Evolutionary conservation across 2,888 invertebrate species (phyloP), one percentile per base, ranked within the genome.

Genomic region (Drosophila setosimentum): DNA sequence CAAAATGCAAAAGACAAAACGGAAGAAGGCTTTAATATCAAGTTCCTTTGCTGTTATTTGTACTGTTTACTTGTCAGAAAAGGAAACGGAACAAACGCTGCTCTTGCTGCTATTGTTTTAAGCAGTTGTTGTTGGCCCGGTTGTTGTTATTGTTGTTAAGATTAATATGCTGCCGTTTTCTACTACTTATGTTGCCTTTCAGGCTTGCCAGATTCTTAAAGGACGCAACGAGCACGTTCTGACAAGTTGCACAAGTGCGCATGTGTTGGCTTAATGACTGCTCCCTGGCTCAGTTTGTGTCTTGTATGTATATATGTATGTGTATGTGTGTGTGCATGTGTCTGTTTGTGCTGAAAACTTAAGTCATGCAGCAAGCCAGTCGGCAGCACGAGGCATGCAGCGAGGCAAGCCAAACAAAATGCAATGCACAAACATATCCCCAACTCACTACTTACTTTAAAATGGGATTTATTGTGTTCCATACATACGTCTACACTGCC

Each of bases 141-240:
- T 16, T 33, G 33, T 59, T 69, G 68, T 63, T 83, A 63, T n/a
- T 67, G 48, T 29, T 67, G 48, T 62, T 67, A 79, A 88, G 88
- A 87, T 87, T 87, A 88, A 87, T 87, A 88, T 83, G 88, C 89
- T 87, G 84, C 82, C 82, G 80, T 79, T 82, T 87, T 88, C 84
- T 73, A 83, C 82, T 86, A 84, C 87, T 87, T 88, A 86, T 86
- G 86, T 82, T 86, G 88, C 78, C 86, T 82, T 83, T 88, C 83
- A 82, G 62, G 78, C 73, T 68, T 66, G 62, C 68, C 73, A 58
- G 42, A 55, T 71, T 69, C 80, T 82, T 72, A 78, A 72, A 80
- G 78, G 78, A 80, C 74, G 62, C 67, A 69, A 69, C 50, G 76
- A 62, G 76, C 80, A 78, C 80, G 80, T 84, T 67, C 82, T 80